Evolutionary conservation across 2,113 vertebrate genomes (phyloP), one percentile per base, ranked within the genome.

Genomic region (Sorex fumeus): DNA sequence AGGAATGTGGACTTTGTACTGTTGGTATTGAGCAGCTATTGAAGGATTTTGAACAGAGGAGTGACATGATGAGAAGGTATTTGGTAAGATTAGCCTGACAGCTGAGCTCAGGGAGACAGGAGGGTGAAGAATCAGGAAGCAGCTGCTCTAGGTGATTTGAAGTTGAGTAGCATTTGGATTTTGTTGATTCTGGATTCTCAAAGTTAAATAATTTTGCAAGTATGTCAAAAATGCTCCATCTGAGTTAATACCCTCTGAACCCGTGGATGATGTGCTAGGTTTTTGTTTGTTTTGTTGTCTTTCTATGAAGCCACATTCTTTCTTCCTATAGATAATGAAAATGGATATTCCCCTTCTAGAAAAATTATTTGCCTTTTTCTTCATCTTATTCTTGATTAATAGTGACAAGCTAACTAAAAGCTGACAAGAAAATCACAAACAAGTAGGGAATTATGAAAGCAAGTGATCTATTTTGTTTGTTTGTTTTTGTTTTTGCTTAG

Each of bases 401-500:
- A 45, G 62, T 82, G 93, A 93, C 86, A 95, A 70, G 78, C 70
- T 72, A 87, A 91, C 86, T 72, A 81, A 74, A 91, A 94, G 64
- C 64, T 87, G 81, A 88, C 88, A 91, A 60, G 88, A 76, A 96
- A 88, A 75, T 86, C 77, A 53, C 21, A 6, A 75, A 88, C 90
- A 74, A 32, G 12, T 34, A 84, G 76, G 67, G 91, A 94, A 88
- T 94, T 72, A 90, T 86, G 88, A 93, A 94, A 96, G 95, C 86
- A 87, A 94, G 90, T 27, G 53, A 86, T 16, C n/a, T n/a, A n/a
- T n/a, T n/a, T n/a, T n/a, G n/a, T n/a, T n/a, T n/a, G n/a, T n/a
- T n/a, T n/a, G n/a, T n/a, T n/a, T n/a, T 74, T 76, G 91, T 66
- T 92, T 66, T 92, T 90, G 92, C 91, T 88, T 94, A 96, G 91